A percentile compares a stretch with the other conserved stretches of the same genome.
These are phyloP conservation scores for Lota lota DNA, from an alignment of 2,113 vertebrate species.

Conservation along the genomic window DNA sequence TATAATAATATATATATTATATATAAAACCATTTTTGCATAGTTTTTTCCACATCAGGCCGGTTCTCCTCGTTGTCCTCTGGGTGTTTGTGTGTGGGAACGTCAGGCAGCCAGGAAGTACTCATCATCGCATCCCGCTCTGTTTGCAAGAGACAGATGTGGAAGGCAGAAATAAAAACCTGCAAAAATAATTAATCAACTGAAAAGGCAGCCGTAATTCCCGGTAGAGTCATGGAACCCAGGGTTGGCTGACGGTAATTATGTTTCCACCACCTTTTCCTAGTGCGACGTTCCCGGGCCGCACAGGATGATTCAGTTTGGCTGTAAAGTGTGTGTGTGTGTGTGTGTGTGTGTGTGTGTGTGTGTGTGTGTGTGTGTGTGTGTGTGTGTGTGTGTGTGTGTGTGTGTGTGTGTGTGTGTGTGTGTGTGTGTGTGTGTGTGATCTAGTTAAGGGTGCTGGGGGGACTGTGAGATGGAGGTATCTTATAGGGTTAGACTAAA, in stretches of 20 bases:
- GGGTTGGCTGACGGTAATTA: slow-evolving; percentile 63
- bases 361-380: slow-evolving; percentile 36
- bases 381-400: slow-evolving; percentile 16
- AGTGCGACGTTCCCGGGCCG: neutral
- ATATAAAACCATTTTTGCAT: no score
- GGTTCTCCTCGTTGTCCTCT: no score
- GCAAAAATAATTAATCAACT: neutral
- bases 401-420: slow-evolving; percentile 25
- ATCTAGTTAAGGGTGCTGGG: slow-evolving; percentile 65
- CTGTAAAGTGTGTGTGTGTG: slow-evolving; percentile 19
- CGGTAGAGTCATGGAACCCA: slow-evolving; percentile 48
- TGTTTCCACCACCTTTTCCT: slow-evolving; percentile 47
- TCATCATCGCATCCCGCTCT: slow-evolving; percentile 26
- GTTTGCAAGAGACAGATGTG: slow-evolving; percentile 28
- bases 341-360: slow-evolving; percentile 28
- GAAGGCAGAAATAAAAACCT: slow-evolving; percentile 47
- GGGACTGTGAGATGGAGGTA: slow-evolving; percentile 77
- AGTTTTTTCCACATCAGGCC: no score
- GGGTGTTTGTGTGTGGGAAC: neutral
- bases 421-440: slow-evolving; percentile 42
- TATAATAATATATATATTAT: no score
- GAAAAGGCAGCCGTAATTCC: slow-evolving; percentile 43
- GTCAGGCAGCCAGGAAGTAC: neutral
- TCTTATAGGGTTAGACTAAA: slow-evolving; percentile 81
- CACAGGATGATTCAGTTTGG: slow-evolving; percentile 44